Evolutionary conservation across 2,113 vertebrate genomes (phyloP).

Genomic region (human): DNA sequence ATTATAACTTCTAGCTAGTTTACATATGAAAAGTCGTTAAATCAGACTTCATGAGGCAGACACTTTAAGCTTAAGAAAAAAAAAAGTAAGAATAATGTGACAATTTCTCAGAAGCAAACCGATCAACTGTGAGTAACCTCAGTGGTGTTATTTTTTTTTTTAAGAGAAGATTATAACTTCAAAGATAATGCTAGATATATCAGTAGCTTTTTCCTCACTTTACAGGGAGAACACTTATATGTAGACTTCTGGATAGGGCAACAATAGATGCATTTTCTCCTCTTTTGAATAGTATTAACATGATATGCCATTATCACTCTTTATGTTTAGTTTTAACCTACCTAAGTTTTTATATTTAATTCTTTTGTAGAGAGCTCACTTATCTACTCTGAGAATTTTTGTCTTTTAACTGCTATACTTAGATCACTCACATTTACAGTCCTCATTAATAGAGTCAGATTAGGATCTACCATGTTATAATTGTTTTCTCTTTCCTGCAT

Average conservation of each 20-base stretch:
- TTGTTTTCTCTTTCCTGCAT: background rate
- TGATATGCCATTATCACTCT: background rate
- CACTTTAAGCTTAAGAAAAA: background rate
- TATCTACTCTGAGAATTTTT: background rate
- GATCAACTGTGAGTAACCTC: background rate
- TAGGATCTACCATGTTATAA: background rate
- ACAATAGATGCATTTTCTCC: background rate
- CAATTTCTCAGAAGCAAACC: constrained; percentile 6
- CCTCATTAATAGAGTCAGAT: background rate
- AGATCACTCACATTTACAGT: background rate
- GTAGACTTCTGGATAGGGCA: background rate
- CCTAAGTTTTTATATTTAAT: background rate
- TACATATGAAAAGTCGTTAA: constrained; percentile 40
- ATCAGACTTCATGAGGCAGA: background rate
- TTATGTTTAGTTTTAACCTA: background rate
- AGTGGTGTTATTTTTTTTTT: background rate
- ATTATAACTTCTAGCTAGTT: constrained; percentile 34
- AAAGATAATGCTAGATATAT: background rate
- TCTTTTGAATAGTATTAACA: background rate
- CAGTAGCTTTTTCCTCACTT: background rate
- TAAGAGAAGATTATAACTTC: background rate
- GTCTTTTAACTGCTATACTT: background rate
- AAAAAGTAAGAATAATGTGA: background rate
- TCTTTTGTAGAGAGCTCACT: background rate
- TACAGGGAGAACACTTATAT: background rate